Base-by-base conservation (phyloP, 2,113 vertebrate species). In the Rattus rattus region DNA sequence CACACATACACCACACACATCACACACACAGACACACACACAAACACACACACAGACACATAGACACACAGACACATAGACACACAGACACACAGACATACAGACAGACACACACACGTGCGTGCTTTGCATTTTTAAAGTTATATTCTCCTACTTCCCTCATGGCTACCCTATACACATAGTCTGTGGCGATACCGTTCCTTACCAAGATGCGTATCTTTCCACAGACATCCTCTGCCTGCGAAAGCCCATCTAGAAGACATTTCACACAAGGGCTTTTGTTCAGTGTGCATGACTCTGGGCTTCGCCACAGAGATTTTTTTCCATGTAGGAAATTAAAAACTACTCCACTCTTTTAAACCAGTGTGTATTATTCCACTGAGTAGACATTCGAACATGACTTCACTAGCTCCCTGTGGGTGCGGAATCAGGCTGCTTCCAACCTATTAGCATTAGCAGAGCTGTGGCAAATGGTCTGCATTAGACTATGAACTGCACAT, bases 261-360 rank as follows among this genome's bases (percentile, higher is more conserved):
- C 4, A 17, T 94, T 84, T 94, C 59, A 43, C 3, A 20, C 1
- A 54, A 88, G 56, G 19, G 24, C 17, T 69, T 39, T 84, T 59
- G 28, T 52, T n/a, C 33, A 67, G 7, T 39, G 73, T 54, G 24
- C 20, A 16, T 26, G 26, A 47, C 61, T 77, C 81, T 90, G 36
- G 3, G 9, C 24, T 72, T 88, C 28, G 52, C 17, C 16, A 56
- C 33, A 92, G 80, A 89, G 26, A 33, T 54, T 88, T 86, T 88
- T 76, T 90, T n/a, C 54, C 88, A 47, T 63, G 6, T 36, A 67
- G 67, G 61, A 95, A 90, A 61, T 61, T 33, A 3, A 85, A 96
- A 81, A 73, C 39, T 7, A 0, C n/a, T 47, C 22, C 33, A 10
- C 69, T 90, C 76, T 95, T 94, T 96, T 92, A 91, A 97, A 87